Evolutionary conservation across 1,140 invertebrate genomes (phyloP), one percentile per base, ranked within the genome.

Genomic region (Bombus huntii): DNA sequence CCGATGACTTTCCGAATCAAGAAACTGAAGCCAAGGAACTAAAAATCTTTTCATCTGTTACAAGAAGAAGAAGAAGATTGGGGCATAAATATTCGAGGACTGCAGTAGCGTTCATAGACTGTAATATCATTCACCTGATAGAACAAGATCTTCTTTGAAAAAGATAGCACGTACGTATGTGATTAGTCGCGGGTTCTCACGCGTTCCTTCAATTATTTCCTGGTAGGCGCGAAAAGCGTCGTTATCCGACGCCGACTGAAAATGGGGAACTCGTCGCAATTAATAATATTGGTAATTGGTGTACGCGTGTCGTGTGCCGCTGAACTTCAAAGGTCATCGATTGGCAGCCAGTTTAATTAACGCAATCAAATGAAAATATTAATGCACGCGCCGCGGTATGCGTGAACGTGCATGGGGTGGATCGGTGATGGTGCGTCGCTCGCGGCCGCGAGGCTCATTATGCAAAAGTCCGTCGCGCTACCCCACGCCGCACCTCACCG

Each of bases 361-460:
- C 90, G 92, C 92, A 91, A 93, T 92, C 92, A 90, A 93, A 94
- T 93, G 93, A 93, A 94, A 94, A 93, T 93, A 93, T 94, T 93
- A 90, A 87, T 89, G 87, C 74, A 77, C 86, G 82, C 84, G 81
- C 73, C 59, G 47, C 12, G 44, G 80, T 31, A 37, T 65, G 44
- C 57, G 88, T 87, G 85, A 78, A 86, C 65, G 78, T 44, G 59
- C 59, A 62, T n/a, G 12, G 59, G 84, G 66, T 42, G 79, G 81
- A 81, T 73, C 34, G 66, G 66, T 10, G 57, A 37, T 34, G 71
- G 57, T 77, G 47, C 37, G 71, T 44, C 77, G 65, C 25, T 77
- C 85, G 78, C 74, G 72, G 71, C 76, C 83, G 82, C 86, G 83
- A 85, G 88, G 88, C 93, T 94, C 92, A 94, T 94, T 94, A 94